These are phyloP conservation scores for Pseudomyrmex dendroicus DNA, from an alignment of 1,140 invertebrate genomes.

Conservation along the genomic window DNA sequence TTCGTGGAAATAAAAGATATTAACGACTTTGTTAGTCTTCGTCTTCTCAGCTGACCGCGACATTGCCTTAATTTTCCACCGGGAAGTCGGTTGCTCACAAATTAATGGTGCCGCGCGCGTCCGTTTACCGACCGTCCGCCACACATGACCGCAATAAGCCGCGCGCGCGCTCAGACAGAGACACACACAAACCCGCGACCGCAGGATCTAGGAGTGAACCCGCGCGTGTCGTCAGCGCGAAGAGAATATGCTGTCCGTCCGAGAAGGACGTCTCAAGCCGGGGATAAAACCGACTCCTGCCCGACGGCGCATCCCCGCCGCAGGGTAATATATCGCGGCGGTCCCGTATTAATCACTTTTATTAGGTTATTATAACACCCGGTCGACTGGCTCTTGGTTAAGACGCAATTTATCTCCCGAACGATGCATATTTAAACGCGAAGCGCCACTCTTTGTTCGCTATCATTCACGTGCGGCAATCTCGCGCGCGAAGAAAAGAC, in stretches of 20 bases:
- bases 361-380: slow-evolving; percentile 82
- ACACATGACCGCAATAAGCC: slow-evolving; percentile 50
- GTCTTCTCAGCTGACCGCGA: slow-evolving; percentile 8
- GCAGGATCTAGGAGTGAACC: slow-evolving; percentile 29
- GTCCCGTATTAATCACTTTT: slow-evolving; percentile 80
- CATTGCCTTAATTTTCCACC: slow-evolving; percentile 45
- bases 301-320: slow-evolving; percentile 43
- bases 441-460: slow-evolving; percentile 76
- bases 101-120: slow-evolving; percentile 48
- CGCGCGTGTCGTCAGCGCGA: slow-evolving; percentile 25
- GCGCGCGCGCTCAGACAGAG: neutral
- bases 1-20: slow-evolving; percentile 11
- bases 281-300: slow-evolving; percentile 35
- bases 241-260: slow-evolving; percentile 53
- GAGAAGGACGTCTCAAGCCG: slow-evolving; percentile 31
- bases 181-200: slow-evolving; percentile 4
- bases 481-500: slow-evolving; percentile 38
- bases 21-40: slow-evolving; percentile 28
- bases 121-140: slow-evolving; percentile 26
- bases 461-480: slow-evolving; percentile 74
- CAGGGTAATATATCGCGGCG: slow-evolving; percentile 74
- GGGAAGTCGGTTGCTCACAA: slow-evolving; percentile 48
- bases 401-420: slow-evolving; percentile 79
- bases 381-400: slow-evolving; percentile 77
- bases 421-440: slow-evolving; percentile 79